phyloP scores from a whole-genome alignment of 2,113 vertebrate genomes.

The Corydoras sp. region DNA sequence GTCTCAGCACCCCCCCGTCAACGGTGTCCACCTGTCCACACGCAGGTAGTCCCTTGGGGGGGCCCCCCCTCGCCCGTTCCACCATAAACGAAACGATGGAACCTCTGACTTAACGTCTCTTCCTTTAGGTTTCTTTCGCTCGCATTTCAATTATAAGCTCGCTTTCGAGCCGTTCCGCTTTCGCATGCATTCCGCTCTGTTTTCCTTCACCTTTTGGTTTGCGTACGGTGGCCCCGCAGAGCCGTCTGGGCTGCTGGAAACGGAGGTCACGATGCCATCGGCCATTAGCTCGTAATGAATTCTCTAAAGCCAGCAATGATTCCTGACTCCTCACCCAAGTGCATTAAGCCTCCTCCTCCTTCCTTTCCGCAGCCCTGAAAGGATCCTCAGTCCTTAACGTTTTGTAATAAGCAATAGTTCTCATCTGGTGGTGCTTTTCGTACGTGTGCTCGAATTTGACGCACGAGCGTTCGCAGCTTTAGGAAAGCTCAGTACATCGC shows the following conservation, averaged over 20 bases:
- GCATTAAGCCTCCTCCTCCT: slow-evolving; percentile 24
- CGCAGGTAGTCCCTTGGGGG: slow-evolving; percentile 80
- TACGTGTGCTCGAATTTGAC: neutral
- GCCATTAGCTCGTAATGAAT: slow-evolving; percentile 12
- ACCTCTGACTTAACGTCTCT: neutral
- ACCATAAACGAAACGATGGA: too few species aligned
- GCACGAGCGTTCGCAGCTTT: neutral
- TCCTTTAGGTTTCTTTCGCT: too few species aligned
- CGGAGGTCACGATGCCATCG: slow-evolving; percentile 25
- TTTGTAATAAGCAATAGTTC: slow-evolving; percentile 33
- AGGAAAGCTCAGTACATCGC: slow-evolving; percentile 3
- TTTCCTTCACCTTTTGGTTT: neutral
- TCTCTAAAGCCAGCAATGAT: slow-evolving; percentile 16
- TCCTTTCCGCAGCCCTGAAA: slow-evolving; percentile 20
- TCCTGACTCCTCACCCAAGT: slow-evolving; percentile 16
- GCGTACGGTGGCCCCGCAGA: neutral
- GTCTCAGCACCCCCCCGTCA: slow-evolving; percentile 83
- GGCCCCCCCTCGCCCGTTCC: slow-evolving; percentile 47
- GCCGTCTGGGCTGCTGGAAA: slow-evolving; percentile 9
- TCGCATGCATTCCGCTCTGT: neutral
- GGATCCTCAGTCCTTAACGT: neutral
- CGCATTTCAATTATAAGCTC: neutral
- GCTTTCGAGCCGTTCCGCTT: slow-evolving; percentile 16
- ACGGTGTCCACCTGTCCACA: slow-evolving; percentile 88
- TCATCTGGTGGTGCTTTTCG: slow-evolving; percentile 9